phyloP scores from a whole-genome alignment of 2,113 vertebrate genomes.

The Sceloporus undulatus region DNA sequence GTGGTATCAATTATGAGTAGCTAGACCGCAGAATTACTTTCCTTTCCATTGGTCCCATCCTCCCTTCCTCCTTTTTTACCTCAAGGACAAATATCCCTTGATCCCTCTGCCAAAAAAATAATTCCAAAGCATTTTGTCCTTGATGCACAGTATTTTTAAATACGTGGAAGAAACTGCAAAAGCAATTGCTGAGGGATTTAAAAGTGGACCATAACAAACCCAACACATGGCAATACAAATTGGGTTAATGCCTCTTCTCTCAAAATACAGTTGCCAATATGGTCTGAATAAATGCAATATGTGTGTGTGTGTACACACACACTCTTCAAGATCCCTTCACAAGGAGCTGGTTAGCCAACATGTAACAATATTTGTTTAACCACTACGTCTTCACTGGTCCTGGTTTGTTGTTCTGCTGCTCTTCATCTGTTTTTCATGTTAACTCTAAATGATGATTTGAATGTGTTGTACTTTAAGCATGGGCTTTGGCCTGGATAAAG shows the following conservation, averaged over 20 bases:
- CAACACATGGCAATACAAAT: neutral
- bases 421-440: neutral
- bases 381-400: too few relatives aligned
- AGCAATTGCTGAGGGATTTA: neutral
- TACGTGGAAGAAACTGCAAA: neutral
- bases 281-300: neutral
- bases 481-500: neutral
- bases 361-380: too few relatives aligned
- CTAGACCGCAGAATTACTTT: constrained; percentile 16
- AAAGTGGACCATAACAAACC: neutral
- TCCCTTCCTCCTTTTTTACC: constrained; percentile 1
- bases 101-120: neutral
- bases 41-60: neutral
- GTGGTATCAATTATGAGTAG: neutral
- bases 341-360: too few relatives aligned
- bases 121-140: neutral
- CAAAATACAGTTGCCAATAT: neutral
- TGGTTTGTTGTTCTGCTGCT: too few relatives aligned
- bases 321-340: too few relatives aligned
- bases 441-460: neutral
- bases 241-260: neutral
- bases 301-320: too few relatives aligned
- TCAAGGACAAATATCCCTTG: neutral
- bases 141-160: neutral
- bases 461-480: neutral